Conservation (phyloP, 2,113 vertebrate species). For the Microcebus lehilahytsara region DNA sequence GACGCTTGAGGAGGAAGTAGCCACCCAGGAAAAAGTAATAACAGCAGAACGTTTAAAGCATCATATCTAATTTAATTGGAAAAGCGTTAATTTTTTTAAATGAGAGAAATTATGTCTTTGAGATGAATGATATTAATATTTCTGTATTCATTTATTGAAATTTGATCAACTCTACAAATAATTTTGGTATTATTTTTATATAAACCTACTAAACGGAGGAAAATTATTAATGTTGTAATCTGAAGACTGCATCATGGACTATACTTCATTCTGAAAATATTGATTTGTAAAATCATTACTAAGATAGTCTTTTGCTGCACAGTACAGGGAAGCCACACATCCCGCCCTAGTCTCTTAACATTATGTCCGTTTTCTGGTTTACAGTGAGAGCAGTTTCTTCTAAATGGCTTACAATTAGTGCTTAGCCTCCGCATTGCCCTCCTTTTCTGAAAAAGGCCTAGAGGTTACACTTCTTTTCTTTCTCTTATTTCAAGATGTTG, state of each 20-base stretch:
- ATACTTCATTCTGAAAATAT: not conserved
- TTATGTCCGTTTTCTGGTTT: not conserved
- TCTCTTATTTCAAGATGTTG: conserved; percentile 58
- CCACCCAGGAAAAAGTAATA: not conserved
- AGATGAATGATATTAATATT: not conserved
- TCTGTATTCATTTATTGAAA: not conserved
- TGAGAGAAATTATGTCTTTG: not conserved
- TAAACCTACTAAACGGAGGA: not conserved
- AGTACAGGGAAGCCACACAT: not conserved
- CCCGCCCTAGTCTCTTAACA: not conserved
- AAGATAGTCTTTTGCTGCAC: not conserved
- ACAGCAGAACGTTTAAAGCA: not conserved
- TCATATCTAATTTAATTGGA: not conserved
- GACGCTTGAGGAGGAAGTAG: rapidly evolving
- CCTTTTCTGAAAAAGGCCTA: conserved; percentile 74
- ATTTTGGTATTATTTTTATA: not conserved
- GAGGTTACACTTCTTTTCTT: conserved; percentile 79
- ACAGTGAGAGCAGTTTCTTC: conserved; percentile 11
- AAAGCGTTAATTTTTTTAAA: not conserved
- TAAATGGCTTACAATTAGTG: conserved; percentile 62
- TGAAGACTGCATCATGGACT: not conserved
- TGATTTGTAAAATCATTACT: not conserved
- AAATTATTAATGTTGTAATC: not conserved
- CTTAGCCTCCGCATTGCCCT: conserved; percentile 54
- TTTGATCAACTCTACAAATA: not conserved